phyloP scores from a whole-genome alignment of 2,113 vertebrate species.

The Lampris megalopsis region DNA sequence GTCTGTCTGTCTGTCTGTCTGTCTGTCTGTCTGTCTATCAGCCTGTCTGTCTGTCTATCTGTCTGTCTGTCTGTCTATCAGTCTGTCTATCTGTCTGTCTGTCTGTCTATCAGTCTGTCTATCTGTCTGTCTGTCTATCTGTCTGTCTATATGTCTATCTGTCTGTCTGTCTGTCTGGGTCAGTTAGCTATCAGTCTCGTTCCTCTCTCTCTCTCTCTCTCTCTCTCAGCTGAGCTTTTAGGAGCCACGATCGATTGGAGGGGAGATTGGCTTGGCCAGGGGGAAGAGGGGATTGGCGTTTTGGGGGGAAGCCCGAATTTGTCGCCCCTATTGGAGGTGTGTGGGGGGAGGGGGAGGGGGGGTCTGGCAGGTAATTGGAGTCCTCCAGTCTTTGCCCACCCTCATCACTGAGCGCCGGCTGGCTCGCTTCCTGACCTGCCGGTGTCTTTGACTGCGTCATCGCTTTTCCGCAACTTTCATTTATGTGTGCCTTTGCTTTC shows the following conservation, averaged over 20 bases:
- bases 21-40: too few species aligned
- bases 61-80: too few species aligned
- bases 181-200: too few species aligned
- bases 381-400: constrained; percentile 36
- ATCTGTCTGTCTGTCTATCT: too few species aligned
- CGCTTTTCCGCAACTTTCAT: too few species aligned
- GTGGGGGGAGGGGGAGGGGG: too few species aligned
- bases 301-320: constrained; percentile 80
- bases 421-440: constrained; percentile 28
- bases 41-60: too few species aligned
- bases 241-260: constrained; percentile 71
- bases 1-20: too few species aligned
- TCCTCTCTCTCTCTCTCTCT: constrained; percentile 43
- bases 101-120: too few species aligned
- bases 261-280: constrained; percentile 66
- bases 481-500: too few species aligned
- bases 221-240: constrained; percentile 60
- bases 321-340: constrained; percentile 57
- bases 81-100: too few species aligned
- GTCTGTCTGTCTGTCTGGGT: constrained; percentile 15
- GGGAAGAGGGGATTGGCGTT: constrained; percentile 74
- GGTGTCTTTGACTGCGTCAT: constrained; percentile 6
- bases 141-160: constrained; percentile 10
- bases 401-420: constrained; percentile 29
- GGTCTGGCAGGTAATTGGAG: constrained; percentile 64